Conservation (phyloP, 2,797 vertebrate species). For the Cyclopterus lumpus region DNA sequence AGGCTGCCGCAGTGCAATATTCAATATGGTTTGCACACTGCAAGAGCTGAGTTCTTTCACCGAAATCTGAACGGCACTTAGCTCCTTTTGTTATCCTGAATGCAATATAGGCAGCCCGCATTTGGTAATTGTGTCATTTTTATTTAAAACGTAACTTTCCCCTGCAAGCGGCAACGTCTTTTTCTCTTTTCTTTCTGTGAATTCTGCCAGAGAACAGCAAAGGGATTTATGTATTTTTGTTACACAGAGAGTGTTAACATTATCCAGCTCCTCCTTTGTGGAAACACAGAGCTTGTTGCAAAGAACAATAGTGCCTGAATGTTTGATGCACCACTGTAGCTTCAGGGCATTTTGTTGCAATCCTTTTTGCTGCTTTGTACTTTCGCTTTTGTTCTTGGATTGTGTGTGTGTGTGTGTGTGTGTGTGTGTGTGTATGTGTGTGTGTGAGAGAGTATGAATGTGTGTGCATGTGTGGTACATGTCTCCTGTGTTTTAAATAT, state of each 20-base stretch:
- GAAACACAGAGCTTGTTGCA: constrained; percentile 60
- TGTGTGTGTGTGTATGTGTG: constrained; percentile 12
- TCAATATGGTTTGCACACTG: neutral
- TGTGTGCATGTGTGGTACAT: constrained; percentile 8
- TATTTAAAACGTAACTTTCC: constrained; percentile 32
- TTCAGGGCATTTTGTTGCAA: constrained; percentile 66
- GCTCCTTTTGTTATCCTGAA: neutral
- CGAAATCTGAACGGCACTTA: constrained; percentile 11
- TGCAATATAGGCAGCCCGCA: neutral
- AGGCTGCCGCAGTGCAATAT: constrained; percentile 28
- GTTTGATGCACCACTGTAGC: constrained; percentile 74
- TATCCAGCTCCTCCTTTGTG: constrained; percentile 55
- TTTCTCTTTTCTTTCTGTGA: constrained; percentile 24
- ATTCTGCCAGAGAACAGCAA: constrained; percentile 43
- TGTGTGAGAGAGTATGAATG: constrained; percentile 12
- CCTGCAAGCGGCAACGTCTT: constrained; percentile 27
- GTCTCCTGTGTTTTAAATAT: constrained; percentile 58
- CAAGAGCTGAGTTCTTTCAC: constrained; percentile 9
- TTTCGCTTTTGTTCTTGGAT: constrained; percentile 57
- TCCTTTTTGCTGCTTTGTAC: constrained; percentile 70
- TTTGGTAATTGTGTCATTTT: constrained; percentile 31
- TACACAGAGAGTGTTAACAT: constrained; percentile 36
- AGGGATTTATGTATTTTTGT: constrained; percentile 41
- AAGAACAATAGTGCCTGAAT: constrained; percentile 74
- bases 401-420: constrained; percentile 30